Evolutionary conservation across 2,888 invertebrate species (phyloP), one percentile per base, ranked within the genome.

Genomic region (Luperina testacea): DNA sequence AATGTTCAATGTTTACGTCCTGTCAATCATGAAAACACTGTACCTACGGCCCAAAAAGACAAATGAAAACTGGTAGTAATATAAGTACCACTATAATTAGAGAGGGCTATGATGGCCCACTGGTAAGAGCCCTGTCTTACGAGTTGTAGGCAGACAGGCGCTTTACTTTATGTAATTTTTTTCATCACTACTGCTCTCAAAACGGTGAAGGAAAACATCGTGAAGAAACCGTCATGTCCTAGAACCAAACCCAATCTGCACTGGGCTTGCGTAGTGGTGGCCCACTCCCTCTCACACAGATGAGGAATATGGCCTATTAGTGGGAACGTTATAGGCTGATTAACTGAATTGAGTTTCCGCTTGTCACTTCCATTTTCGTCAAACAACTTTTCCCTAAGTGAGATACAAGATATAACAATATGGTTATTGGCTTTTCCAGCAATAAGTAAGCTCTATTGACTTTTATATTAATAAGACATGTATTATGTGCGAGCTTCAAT

Each of bases 401-500:
- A 24, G 38, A 24, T 27, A 72, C 27, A 32, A 67, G n/a, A 61
- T 9, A 51, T 42, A 42, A 42, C 24, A 48, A 27, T 61, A 17
- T 38, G 2, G 5, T 15, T n/a, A 9, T 1, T 38, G 24, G n/a
- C 32, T 38, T 48, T 68, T 15, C 57, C 38, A 48, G 27, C 8
- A 63, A n/a, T 17, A 71, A 5, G 17, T 38, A 8, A 32, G 24
- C 11, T 17, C 48, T 80, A 84, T 85, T 81, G 77, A 83, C 81
- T 70, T 65, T 17, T 32, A n/a, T 70, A 85, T 51, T 73, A 81
- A n/a, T n/a, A n/a, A n/a, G n/a, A n/a, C n/a, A n/a, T n/a, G n/a
- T n/a, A n/a, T n/a, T n/a, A n/a, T n/a, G 20, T 38, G 48, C 0
- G 53, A 78, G 71, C 42, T 68, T 42, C 57, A 48, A 57, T 72